A percentile compares a stretch with the other conserved stretches of the same genome.
These are phyloP conservation scores for Pelodiscus sinensis DNA, from an alignment of 2,113 vertebrate species.

Conservation along the genomic window DNA sequence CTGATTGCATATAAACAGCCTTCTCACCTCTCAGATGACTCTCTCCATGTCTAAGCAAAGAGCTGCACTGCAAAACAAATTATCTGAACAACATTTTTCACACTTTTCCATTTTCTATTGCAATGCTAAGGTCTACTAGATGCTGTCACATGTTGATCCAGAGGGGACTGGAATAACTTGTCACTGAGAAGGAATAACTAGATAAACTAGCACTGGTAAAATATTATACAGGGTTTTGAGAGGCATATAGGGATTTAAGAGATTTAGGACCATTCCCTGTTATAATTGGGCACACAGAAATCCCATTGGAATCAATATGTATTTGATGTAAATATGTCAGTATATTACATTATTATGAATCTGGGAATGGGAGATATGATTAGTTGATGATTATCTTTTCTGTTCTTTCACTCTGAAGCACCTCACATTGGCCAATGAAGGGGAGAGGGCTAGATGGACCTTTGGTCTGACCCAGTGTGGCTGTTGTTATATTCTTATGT, in stretches of 20 bases:
- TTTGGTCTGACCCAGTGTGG: not conserved
- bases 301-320: not conserved
- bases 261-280: not conserved
- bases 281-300: not conserved
- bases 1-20: not conserved
- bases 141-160: not conserved
- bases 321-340: not conserved
- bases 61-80: not conserved
- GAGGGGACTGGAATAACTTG: not conserved
- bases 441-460: too few relatives aligned
- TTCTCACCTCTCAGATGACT: not conserved
- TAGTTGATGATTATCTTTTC: too few relatives aligned
- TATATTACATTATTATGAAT: not conserved
- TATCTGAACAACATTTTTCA: not conserved
- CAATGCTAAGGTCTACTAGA: fast-evolving
- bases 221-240: not conserved
- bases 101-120: not conserved
- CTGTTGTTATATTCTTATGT: not conserved
- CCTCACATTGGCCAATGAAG: too few relatives aligned
- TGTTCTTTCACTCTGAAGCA: too few relatives aligned
- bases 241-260: not conserved
- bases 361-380: too few relatives aligned
- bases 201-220: not conserved
- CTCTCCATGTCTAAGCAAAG: not conserved
- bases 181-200: not conserved